phyloP scores from a whole-genome alignment of 2,113 vertebrate genomes.

The Ictidomys tridecemlineatus region DNA sequence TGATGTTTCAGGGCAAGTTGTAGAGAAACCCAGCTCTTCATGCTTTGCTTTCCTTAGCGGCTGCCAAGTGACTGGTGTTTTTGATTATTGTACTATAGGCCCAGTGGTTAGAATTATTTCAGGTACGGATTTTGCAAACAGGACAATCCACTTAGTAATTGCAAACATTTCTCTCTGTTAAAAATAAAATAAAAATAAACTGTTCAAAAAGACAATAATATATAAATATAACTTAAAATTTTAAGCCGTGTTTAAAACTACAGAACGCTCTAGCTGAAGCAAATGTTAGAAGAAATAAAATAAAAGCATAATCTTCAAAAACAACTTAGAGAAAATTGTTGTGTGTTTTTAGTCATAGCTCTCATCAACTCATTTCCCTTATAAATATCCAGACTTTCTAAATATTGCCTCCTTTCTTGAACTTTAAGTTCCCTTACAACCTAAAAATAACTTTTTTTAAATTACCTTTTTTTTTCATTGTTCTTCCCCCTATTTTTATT shows the following conservation, averaged over 20 bases:
- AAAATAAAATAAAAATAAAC: slow-evolving; percentile 58
- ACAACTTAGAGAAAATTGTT: neutral
- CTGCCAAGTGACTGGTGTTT: neutral
- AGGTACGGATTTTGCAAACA: neutral
- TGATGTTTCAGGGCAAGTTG: neutral
- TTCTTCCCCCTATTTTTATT: too few species aligned
- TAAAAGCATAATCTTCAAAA: neutral
- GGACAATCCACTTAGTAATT: neutral
- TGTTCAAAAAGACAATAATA: neutral
- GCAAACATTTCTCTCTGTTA: neutral
- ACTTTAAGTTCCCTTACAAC: neutral
- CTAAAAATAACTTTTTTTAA: too few species aligned
- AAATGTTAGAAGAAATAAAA: slow-evolving; percentile 37
- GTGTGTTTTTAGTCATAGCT: neutral
- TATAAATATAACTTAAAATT: neutral
- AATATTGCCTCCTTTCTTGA: neutral
- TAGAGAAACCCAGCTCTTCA: neutral
- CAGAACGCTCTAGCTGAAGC: neutral
- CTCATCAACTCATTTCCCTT: neutral
- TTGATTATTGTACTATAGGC: neutral
- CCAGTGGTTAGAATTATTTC: slow-evolving; percentile 17
- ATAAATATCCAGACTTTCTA: neutral
- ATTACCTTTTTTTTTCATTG: neutral
- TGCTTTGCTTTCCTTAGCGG: neutral
- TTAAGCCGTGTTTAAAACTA: neutral